phyloP scores from a whole-genome alignment of 2,888 invertebrate species.

The Venustoraphidia nigricollis region DNA sequence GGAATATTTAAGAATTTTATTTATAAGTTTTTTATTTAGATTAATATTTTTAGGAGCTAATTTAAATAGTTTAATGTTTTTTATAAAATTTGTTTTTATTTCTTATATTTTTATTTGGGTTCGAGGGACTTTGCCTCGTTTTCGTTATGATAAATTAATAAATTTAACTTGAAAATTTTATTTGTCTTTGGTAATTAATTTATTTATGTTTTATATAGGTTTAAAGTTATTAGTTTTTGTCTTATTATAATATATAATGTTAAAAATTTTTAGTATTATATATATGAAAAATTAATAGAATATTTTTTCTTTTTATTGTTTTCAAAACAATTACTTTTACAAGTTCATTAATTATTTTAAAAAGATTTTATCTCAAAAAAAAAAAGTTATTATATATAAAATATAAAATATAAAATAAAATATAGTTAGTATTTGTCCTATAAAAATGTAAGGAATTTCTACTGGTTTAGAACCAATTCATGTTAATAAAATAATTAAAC shows the following conservation, averaged over 20 bases:
- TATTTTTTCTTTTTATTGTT: constrained; percentile 43
- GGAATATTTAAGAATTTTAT: constrained; percentile 53
- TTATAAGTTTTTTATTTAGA: constrained; percentile 44
- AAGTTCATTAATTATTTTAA: constrained; percentile 43
- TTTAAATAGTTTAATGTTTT: constrained; percentile 32
- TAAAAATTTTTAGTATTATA: constrained; percentile 30
- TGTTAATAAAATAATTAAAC: constrained; percentile 42
- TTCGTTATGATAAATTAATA: constrained; percentile 63
- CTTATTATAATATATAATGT: constrained; percentile 16
- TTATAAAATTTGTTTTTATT: constrained; percentile 37
- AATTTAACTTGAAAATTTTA: constrained; percentile 48
- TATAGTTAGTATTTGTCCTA: constrained; percentile 43
- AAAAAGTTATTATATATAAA: constrained; percentile 32
- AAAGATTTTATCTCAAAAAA: constrained; percentile 39
- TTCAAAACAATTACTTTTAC: constrained; percentile 53
- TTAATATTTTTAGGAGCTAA: constrained; percentile 41
- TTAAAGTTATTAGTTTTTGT: constrained; percentile 30
- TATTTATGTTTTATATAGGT: constrained; percentile 40
- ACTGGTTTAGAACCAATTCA: constrained; percentile 57
- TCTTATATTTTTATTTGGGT: constrained; percentile 47
- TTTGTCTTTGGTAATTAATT: constrained; percentile 48
- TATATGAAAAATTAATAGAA: constrained; percentile 50
- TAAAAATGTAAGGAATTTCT: constrained; percentile 45
- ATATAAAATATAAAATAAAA: constrained; percentile 42
- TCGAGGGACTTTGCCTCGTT: constrained; percentile 50